Evolutionary conservation across 2,113 vertebrate genomes (phyloP), one percentile per base, ranked within the genome.

Genomic region (Tragulus kanchil): DNA sequence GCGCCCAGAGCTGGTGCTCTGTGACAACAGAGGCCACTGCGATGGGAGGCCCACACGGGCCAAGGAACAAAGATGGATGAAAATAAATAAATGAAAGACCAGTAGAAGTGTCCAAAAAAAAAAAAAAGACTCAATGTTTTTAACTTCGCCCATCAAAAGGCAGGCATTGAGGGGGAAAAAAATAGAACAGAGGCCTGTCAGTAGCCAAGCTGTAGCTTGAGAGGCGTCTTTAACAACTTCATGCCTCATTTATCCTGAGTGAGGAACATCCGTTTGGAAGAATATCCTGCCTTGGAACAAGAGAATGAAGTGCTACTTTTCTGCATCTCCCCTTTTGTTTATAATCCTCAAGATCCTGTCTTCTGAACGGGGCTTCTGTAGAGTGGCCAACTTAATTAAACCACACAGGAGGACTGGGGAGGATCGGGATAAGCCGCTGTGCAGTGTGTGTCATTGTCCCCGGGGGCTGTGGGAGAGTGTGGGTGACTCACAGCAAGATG

Each of bases 381-480:
- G 8, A 88, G 58, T 42, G 58, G 75, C 54, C 89, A 90, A 31
- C 48, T 95, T 85, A 92, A 94, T 94, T 65, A 92, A 94, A 73
- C 21, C 58, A 58, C 71, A 58, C 26, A 90, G 73, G 62, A 94
- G 65, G 48, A 64, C 42, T 26, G 7, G 31, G 82, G 67, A 75
- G 28, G 64, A 79, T 90, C 45, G 95, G 36, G 25, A 77, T 75
- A 85, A 93, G 65, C 21, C 69, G 9, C 36, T 4, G 13, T 45
- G 23, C 21, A 31, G 6, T 0, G n/a, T 16, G 6, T 59, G 45
- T 50, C 48, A 2, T 12, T 71, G 65, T 95, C 36, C 77, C 69
- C 31, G 31, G 54, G 59, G 78, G n/a, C 59, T 8, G 11, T 3
- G 26, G 56, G 26, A 93, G 89, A 77, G 36, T 36, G 15, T 50